A percentile compares a stretch with the other conserved stretches of the same genome.
These are phyloP conservation scores for Nemopilema nomurai DNA, from an alignment of 30 jellyfish, hydroid and myxozoan species.

Conservation along the genomic window DNA sequence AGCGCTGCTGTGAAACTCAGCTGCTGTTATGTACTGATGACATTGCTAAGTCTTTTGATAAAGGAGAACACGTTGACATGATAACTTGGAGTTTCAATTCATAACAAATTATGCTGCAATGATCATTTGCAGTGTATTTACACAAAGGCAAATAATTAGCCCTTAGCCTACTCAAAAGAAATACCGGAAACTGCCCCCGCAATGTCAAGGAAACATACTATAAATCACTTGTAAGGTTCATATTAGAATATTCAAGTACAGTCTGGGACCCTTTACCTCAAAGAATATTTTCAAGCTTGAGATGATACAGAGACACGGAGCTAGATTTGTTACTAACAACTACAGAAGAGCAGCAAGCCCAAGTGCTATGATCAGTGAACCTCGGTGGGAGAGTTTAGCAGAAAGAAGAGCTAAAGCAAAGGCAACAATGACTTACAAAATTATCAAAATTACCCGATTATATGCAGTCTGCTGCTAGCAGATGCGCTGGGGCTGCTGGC, in stretches of 20 bases:
- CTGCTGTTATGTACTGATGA: constrained; percentile 18
- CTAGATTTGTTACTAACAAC: constrained; percentile 11
- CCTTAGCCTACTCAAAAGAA: not conserved
- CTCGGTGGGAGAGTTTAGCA: constrained; percentile 4
- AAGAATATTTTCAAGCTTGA: constrained; percentile 3
- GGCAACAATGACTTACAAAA: constrained; percentile 2
- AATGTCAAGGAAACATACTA: constrained; percentile 1
- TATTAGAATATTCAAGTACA: constrained; percentile 7
- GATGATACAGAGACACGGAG: constrained; percentile 20
- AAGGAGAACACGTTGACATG: not conserved
- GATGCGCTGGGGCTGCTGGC: not conserved
- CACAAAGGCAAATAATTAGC: constrained; percentile 24
- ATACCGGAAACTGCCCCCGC: constrained; percentile 8
- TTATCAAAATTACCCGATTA: not conserved
- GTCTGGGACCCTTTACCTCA: constrained; percentile 11
- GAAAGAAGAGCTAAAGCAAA: constrained; percentile 18
- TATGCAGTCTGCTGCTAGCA: not conserved
- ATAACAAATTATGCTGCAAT: constrained; percentile 1
- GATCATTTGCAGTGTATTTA: not conserved
- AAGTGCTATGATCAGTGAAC: not conserved
- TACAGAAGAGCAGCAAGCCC: constrained; percentile 4
- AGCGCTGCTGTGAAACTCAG: constrained; percentile 13
- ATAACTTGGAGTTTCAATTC: constrained; percentile 3
- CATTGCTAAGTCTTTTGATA: not conserved
- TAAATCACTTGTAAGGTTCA: not conserved